Evolutionary conservation across 2,888 invertebrate genomes (phyloP).

Genomic region (Prionchulus punctatus): DNA sequence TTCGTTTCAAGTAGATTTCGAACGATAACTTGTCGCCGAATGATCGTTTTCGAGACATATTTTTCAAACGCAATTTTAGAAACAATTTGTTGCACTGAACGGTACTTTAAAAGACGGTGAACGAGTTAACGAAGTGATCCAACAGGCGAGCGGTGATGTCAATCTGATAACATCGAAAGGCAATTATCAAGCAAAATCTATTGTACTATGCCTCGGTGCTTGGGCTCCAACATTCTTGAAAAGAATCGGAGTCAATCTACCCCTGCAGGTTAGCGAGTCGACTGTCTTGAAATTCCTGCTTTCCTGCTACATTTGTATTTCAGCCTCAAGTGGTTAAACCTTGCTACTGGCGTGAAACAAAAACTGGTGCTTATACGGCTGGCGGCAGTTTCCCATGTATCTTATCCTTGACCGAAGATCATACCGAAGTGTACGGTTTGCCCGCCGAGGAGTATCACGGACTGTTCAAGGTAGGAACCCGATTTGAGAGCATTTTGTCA

Average conservation of each 20-base stretch:
- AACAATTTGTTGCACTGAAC: too few relatives aligned
- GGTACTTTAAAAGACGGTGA: slow-evolving; percentile 24
- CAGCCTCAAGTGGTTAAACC: background rate
- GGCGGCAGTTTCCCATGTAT: background rate
- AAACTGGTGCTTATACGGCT: background rate
- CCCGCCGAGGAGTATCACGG: slow-evolving; percentile 4
- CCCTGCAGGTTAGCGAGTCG: slow-evolving; percentile 21
- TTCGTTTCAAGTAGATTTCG: slow-evolving; percentile 18
- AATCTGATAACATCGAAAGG: slow-evolving; percentile 4
- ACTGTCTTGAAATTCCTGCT: too few relatives aligned
- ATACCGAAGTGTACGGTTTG: slow-evolving; percentile 1
- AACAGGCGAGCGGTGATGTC: slow-evolving; percentile 12
- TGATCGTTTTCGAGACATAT: background rate
- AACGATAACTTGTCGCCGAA: too few relatives aligned
- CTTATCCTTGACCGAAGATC: background rate
- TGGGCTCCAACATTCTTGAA: slow-evolving; percentile 26
- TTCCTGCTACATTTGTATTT: too few relatives aligned
- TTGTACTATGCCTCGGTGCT: slow-evolving; percentile 29
- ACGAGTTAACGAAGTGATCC: slow-evolving; percentile 18
- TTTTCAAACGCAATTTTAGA: too few relatives aligned
- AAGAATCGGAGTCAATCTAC: slow-evolving; percentile 24
- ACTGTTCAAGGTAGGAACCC: slow-evolving; percentile 1
- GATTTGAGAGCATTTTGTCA: background rate
- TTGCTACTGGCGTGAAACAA: slow-evolving; percentile 1
- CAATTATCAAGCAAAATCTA: slow-evolving; percentile 18